Conservation (phyloP, 2,888 invertebrate genomes). For the Dynastes hyllus region DNA sequence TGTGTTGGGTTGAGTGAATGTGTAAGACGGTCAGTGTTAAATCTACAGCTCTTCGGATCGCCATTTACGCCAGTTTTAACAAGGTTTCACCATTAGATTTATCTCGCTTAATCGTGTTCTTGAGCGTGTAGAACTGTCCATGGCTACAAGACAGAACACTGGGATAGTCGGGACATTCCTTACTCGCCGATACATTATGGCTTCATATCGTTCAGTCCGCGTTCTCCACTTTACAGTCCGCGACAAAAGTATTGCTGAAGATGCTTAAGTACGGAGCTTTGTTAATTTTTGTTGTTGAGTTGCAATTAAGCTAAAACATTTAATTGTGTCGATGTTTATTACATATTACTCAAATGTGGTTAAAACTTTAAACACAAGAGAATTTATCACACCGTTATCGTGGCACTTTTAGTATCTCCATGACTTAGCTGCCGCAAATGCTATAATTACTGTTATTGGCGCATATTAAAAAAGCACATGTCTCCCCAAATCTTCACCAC, state of each 20-base stretch:
- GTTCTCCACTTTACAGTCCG: conserved; percentile 9
- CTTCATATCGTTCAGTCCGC: conserved; percentile 60
- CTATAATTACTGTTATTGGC: too few species aligned
- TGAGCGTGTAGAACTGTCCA: conserved; percentile 69
- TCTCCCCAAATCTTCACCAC: too few species aligned
- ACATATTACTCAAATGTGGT: too few species aligned
- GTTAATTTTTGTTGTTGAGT: too few species aligned
- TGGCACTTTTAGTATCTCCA: too few species aligned
- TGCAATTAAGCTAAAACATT: too few species aligned
- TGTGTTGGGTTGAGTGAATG: not conserved
- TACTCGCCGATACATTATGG: conserved; percentile 65
- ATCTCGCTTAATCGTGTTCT: conserved; percentile 71
- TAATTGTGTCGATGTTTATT: too few species aligned
- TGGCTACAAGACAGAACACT: conserved; percentile 64
- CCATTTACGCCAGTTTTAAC: conserved; percentile 69
- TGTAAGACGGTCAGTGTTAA: conserved; percentile 59
- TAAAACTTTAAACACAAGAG: too few species aligned
- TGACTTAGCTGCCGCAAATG: too few species aligned
- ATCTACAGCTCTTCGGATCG: conserved; percentile 65
- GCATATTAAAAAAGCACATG: too few species aligned
- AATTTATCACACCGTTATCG: too few species aligned
- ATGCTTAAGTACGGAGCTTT: too few species aligned
- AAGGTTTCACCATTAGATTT: conserved; percentile 72
- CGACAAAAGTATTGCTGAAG: not conserved
- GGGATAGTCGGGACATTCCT: conserved; percentile 62